Conservation (phyloP, 2,888 invertebrate genomes). For the Tryphoninae sp. region DNA sequence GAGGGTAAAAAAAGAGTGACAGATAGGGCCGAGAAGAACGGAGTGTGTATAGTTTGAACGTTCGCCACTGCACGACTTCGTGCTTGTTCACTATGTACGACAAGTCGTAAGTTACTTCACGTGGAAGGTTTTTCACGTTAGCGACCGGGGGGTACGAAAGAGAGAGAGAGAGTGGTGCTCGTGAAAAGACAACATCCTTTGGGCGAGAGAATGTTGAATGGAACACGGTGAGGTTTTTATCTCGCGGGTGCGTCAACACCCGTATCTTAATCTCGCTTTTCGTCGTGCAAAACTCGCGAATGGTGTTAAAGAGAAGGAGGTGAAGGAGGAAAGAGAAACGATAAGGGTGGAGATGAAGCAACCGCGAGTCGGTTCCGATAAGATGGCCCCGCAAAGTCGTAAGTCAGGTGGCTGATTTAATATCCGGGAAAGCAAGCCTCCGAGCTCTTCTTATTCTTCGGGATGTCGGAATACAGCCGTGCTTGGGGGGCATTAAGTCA, state of each 20-base stretch:
- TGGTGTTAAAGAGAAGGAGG: slow-evolving; percentile 9
- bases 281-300: slow-evolving; percentile 17
- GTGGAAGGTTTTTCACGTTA: slow-evolving; percentile 37
- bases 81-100: neutral
- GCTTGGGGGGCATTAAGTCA: slow-evolving; percentile 50
- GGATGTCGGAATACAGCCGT: slow-evolving; percentile 21
- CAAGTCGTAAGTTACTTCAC: slow-evolving; percentile 18
- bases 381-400: slow-evolving; percentile 57
- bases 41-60: slow-evolving; percentile 40
- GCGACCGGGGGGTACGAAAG: slow-evolving; percentile 12
- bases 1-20: neutral
- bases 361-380: slow-evolving; percentile 42
- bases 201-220: slow-evolving; percentile 49
- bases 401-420: slow-evolving; percentile 63
- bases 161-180: neutral
- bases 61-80: slow-evolving; percentile 43
- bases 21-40: slow-evolving; percentile 25
- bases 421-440: slow-evolving; percentile 54
- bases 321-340: neutral
- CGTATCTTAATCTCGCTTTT: slow-evolving; percentile 50
- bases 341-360: slow-evolving; percentile 6
- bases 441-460: slow-evolving; percentile 53
- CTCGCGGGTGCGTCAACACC: slow-evolving; percentile 56
- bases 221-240: slow-evolving; percentile 33
- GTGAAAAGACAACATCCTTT: slow-evolving; percentile 56